phyloP scores from a whole-genome alignment of 1,140 invertebrate species.

The Delia radicum region DNA sequence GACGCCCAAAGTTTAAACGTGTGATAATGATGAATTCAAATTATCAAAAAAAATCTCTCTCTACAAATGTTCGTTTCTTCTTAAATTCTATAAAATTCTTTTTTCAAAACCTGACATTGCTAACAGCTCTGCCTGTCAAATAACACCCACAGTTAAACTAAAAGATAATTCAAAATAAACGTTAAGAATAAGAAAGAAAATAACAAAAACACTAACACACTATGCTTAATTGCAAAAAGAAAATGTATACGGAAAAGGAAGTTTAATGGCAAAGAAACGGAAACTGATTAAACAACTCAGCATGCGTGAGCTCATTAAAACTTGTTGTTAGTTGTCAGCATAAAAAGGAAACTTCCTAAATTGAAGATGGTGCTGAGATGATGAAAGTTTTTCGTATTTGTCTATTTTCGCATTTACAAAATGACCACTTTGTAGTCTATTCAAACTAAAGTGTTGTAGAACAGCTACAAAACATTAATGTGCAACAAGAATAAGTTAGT shows the following conservation, averaged over 20 bases:
- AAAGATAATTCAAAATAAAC: not conserved
- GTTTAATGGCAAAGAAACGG: not conserved
- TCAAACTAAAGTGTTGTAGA: not conserved
- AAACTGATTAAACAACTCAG: conserved; percentile 19
- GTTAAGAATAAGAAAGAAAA: not conserved
- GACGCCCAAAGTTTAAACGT: no score
- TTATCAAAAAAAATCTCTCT: no score
- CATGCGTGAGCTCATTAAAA: conserved; percentile 17
- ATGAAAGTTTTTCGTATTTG: not conserved
- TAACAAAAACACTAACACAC: not conserved
- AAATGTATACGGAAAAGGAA: not conserved
- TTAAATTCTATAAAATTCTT: no score
- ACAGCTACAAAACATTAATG: no score
- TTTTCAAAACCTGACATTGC: no score
- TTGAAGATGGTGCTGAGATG: not conserved
- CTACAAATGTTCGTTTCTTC: no score
- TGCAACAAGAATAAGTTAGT: no score
- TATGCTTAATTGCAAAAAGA: conserved; percentile 1
- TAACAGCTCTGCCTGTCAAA: no score
- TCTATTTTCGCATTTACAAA: not conserved
- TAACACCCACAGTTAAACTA: no score
- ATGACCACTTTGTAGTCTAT: conserved; percentile 7
- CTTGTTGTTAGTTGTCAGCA: not conserved
- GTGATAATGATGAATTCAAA: no score
- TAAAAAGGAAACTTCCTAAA: not conserved